These are phyloP conservation scores for Eumaeus atala DNA, from an alignment of 1,140 invertebrate species.

Conservation along the genomic window DNA sequence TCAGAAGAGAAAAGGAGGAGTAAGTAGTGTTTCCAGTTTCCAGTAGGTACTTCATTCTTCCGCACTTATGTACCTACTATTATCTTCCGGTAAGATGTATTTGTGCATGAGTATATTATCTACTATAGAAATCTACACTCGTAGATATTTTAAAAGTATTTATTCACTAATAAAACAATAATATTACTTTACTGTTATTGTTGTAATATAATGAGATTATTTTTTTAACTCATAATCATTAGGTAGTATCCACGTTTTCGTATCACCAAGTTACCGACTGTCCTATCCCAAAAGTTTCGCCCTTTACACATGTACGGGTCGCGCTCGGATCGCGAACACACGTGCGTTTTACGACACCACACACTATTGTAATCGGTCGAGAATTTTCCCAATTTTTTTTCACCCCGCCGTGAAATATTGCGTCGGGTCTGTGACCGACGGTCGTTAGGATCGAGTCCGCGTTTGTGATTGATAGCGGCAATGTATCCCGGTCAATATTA, in stretches of 20 bases:
- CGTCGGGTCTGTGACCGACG: conserved; percentile 28
- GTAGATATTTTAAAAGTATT: too few relatives aligned
- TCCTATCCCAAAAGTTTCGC: conserved; percentile 59
- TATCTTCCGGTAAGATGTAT: too few relatives aligned
- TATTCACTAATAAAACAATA: too few relatives aligned
- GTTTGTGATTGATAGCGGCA: conserved; percentile 29
- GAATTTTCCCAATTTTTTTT: conserved; percentile 53
- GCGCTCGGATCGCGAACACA: conserved; percentile 44
- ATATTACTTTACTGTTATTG: too few relatives aligned
- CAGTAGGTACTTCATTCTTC: too few relatives aligned
- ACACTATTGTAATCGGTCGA: conserved; percentile 57
- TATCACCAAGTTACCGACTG: conserved; percentile 42
- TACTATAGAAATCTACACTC: too few relatives aligned
- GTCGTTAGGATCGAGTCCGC: conserved; percentile 30
- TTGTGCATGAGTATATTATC: too few relatives aligned
- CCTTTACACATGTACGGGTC: conserved; percentile 57
- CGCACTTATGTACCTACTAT: too few relatives aligned
- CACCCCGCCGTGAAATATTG: conserved; percentile 36
- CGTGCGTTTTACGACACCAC: conserved; percentile 61
- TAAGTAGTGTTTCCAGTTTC: too few relatives aligned
- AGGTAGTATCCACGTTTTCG: conserved; percentile 30
- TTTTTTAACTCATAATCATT: too few relatives aligned
- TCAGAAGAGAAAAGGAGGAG: too few relatives aligned
- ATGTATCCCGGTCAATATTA: conserved; percentile 14
- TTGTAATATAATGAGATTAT: too few relatives aligned